phyloP scores from a whole-genome alignment of 1,140 invertebrate species.

The Sarcophaga peregrina region DNA sequence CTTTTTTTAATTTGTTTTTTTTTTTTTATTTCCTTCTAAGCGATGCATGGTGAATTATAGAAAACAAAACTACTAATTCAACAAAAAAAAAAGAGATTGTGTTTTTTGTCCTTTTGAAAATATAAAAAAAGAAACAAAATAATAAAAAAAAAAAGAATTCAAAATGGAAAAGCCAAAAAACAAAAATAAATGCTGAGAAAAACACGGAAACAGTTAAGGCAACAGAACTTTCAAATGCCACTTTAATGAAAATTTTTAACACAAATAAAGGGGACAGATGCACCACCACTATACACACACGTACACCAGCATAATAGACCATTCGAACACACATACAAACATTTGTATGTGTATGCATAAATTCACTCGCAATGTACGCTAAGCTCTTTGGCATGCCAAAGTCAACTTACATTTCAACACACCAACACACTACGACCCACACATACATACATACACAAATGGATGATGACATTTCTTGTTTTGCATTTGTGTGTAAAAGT shows the following conservation, averaged over 20 bases:
- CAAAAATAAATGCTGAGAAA: conserved; percentile 6
- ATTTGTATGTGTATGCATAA: neutral
- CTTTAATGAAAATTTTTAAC: conserved; percentile 40
- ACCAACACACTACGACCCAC: neutral
- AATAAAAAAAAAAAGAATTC: neutral
- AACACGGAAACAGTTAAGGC: conserved; percentile 41
- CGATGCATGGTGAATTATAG: conserved; percentile 18
- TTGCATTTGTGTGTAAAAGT: conserved; percentile 35
- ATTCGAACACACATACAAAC: neutral
- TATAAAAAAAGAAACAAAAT: too few relatives aligned
- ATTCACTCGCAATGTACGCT: neutral
- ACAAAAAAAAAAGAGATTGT: too few relatives aligned
- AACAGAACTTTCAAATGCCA: conserved; percentile 40
- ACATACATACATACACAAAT: neutral
- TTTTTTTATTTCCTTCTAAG: neutral
- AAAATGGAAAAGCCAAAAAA: neutral
- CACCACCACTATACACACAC: neutral
- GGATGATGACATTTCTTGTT: conserved; percentile 38
- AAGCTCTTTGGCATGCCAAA: conserved; percentile 8
- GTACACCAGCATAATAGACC: neutral
- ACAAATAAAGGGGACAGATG: conserved; percentile 26
- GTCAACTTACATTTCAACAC: neutral
- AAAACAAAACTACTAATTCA: too few relatives aligned
- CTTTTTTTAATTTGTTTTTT: neutral
- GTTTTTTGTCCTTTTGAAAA: too few relatives aligned